Base-by-base conservation (phyloP, 2,888 invertebrate genomes). In the Tinea pellionella region DNA sequence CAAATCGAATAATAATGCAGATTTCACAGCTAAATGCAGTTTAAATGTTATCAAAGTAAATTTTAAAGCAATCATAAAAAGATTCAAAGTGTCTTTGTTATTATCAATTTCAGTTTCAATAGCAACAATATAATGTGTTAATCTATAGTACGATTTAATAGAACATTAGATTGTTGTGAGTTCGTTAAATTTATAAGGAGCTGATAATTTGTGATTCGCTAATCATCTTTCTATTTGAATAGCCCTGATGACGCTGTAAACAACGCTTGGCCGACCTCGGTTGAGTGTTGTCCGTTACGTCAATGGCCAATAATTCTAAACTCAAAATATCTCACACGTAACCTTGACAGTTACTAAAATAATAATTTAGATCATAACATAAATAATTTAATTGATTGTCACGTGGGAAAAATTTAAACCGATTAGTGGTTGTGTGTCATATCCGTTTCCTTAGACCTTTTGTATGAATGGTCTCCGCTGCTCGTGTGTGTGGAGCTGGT, bases 401-500 rank as follows among this genome's bases (percentile, higher is more conserved):
- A 16, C 37, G n/a, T 37, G 3, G 9, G n/a, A 37, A 37, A 2
- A 37, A 37, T 13, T 11, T 2, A 18, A 3, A n/a, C 9, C 47
- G 2, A n/a, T 6, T 12, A 24, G 4, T 18, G 53, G 53, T 53
- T 53, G 53, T 53, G 53, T 53, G 53, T 53, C 53, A 24, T 24
- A 24, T 15, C 9, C 19, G 24, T 53, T 6, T 18, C 1, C 24
- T 24, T 53, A 63, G 81, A 87, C 87, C 87, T 87, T 79, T 83
- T 88, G 63, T 81, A 70, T 66, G 69, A 59, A 62, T 84, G 69
- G 68, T 83, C 78, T 69, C 84, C 72, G 66, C 73, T 76, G 74
- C 80, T 81, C 72, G 85, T 80, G 70, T 81, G 83, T 75, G 85
- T 84, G 73, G 85, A 47, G 65, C 64, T 60, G 62, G 62, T 83